These are phyloP conservation scores for Leptura quadrifasciata DNA, from an alignment of 2,888 invertebrate species.

Conservation along the genomic window DNA sequence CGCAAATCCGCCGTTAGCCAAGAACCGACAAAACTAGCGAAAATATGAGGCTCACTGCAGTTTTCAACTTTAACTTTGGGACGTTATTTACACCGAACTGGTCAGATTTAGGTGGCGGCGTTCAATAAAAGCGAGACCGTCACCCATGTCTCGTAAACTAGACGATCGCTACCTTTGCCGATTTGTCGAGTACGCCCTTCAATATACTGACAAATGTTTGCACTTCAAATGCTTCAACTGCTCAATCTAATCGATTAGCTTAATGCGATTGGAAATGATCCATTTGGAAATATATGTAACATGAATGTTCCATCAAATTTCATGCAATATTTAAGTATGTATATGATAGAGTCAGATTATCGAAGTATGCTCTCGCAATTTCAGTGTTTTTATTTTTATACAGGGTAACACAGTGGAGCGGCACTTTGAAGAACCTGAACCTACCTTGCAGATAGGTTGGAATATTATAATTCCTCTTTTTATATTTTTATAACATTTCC, in stretches of 20 bases:
- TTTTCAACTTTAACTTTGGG: constrained; percentile 28
- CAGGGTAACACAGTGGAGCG: too few relatives aligned
- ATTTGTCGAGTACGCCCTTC: constrained; percentile 23
- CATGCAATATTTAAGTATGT: background rate
- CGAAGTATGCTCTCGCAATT: background rate
- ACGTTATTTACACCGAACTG: constrained; percentile 37
- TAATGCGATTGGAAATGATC: constrained; percentile 20
- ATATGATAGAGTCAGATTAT: background rate
- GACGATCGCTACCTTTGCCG: constrained; percentile 28
- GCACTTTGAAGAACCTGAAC: too few relatives aligned
- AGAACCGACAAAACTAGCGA: constrained; percentile 19
- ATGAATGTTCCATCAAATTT: background rate
- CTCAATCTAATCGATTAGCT: constrained; percentile 5
- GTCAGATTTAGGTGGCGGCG: constrained; percentile 38
- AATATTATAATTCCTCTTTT: too few relatives aligned
- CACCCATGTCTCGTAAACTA: constrained; percentile 22
- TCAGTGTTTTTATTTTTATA: background rate
- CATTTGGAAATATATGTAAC: constrained; percentile 14
- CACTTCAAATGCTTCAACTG: constrained; percentile 21
- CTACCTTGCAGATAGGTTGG: too few relatives aligned
- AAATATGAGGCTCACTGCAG: constrained; percentile 38
- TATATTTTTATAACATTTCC: too few relatives aligned
- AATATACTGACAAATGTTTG: background rate
- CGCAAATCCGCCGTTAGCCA: constrained; percentile 35
- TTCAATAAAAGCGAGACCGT: constrained; percentile 25